phyloP scores from a whole-genome alignment of 2,797 vertebrate genomes.

The Caiman crocodilus region DNA sequence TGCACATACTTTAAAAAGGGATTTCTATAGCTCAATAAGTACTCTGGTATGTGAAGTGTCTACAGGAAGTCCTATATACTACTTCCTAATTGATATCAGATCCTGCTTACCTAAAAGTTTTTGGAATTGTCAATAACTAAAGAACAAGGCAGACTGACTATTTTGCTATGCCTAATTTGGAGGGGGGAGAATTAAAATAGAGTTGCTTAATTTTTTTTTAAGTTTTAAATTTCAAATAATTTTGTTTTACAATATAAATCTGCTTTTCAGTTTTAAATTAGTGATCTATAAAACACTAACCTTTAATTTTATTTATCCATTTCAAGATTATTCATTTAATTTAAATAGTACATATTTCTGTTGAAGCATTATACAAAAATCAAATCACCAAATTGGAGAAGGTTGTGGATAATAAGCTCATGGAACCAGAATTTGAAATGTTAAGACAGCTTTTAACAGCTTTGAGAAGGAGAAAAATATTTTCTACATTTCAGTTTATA shows the following conservation, averaged over 20 bases:
- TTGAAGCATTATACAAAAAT: too few relatives aligned
- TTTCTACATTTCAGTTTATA: background rate
- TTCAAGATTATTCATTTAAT: too few relatives aligned
- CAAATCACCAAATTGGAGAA: background rate
- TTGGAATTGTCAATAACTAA: slow-evolving; percentile 1
- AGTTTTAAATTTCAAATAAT: too few relatives aligned
- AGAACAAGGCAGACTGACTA: background rate
- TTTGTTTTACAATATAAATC: too few relatives aligned
- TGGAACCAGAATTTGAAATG: background rate
- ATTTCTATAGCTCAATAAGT: background rate
- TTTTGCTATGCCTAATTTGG: background rate
- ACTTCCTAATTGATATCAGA: background rate
- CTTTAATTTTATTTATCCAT: too few relatives aligned
- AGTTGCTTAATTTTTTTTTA: too few relatives aligned
- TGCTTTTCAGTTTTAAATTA: too few relatives aligned
- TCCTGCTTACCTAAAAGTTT: fast-evolving
- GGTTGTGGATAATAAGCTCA: background rate
- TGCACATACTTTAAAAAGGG: background rate
- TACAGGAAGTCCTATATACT: background rate
- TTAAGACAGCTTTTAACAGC: background rate
- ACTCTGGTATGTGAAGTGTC: background rate
- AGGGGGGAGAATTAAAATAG: too few relatives aligned
- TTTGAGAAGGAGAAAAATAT: background rate
- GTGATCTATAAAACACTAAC: too few relatives aligned
- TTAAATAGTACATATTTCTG: too few relatives aligned